A percentile compares a stretch with the other conserved stretches of the same genome.
Conservation (phyloP, 2,888 invertebrate genomes). For the Ochropacha duplaris region DNA sequence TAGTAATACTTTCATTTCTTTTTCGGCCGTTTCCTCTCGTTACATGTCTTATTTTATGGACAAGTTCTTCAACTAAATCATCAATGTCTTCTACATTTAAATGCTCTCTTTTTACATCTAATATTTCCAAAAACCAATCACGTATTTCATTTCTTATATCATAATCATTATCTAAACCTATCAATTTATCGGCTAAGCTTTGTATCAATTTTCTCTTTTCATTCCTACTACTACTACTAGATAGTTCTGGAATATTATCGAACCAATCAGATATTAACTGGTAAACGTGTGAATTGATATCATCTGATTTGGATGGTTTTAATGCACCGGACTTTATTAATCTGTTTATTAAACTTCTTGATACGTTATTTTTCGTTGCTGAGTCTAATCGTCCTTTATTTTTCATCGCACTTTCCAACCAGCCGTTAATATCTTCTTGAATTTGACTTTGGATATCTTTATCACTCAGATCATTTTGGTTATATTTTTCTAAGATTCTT, state of each 20-base stretch:
- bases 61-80: not conserved
- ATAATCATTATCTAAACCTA: not conserved
- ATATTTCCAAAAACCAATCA: not conserved
- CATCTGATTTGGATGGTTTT: not conserved
- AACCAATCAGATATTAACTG: not conserved
- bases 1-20: not conserved
- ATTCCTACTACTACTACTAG: not conserved
- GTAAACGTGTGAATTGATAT: not conserved
- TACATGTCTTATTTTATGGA: not conserved
- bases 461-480: conserved; percentile 17
- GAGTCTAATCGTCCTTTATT: conserved; percentile 11
- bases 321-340: not conserved
- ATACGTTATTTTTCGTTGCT: conserved; percentile 14
- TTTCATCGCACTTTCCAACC: conserved; percentile 25
- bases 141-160: not conserved
- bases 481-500: conserved; percentile 24
- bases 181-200: not conserved
- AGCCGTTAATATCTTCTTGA: conserved; percentile 24
- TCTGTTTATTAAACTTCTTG: conserved; percentile 11
- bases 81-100: not conserved
- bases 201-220: not conserved
- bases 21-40: not conserved
- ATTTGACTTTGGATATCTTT: conserved; percentile 19
- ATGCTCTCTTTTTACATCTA: not conserved
- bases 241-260: not conserved